Base-by-base conservation (phyloP, 2,888 invertebrate genomes). In the Nasonia oneida region DNA sequence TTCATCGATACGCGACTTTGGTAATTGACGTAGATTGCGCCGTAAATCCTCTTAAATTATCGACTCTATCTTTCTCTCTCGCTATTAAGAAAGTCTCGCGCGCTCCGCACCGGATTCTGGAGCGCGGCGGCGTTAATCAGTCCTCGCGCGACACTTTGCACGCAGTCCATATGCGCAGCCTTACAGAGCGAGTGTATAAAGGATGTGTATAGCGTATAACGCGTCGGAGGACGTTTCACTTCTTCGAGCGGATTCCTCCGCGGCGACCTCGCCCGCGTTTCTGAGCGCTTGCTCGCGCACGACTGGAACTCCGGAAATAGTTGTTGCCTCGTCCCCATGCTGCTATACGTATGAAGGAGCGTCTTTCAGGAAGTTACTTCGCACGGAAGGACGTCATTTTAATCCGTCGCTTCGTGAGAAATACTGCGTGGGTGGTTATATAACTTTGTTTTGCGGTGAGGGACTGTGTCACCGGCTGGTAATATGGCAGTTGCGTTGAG, bases 391-490 rank as follows among this genome's bases (percentile, higher is more conserved):
- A 90, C 89, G 90, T 92, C 91, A 92, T 93, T 92, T 93, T 92
- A 92, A 93, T 93, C 91, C 90, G 91, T 92, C 92, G 91, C 91
- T 42, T 10, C 8, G 42, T 12, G 42, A 42, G 42, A 42, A 2
- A 47, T 12, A 47, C 47, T 12, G n/a, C 33, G 29, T n/a, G 29
- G 29, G n/a, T 29, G 33, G n/a, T 23, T n/a, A 18, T 18, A 67
- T 67, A 14, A 67, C 67, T 67, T 67, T 67, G 67, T 67, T 14
- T 12, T 67, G n/a, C 12, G 47, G 47, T 47, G 47, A 47, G n/a
- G n/a, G n/a, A 5, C 57, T 53, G 53, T 53, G n/a, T 1, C 15
- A 18, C 15, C 4, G 18, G 15, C 15, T 29, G 1, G 29, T 29
- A 29, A 29, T 29, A 29, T n/a, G 57, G 57, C 5, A n/a, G n/a